These are phyloP conservation scores for Anniella stebbinsi DNA, from an alignment of 2,797 vertebrate genomes.

Conservation along the genomic window DNA sequence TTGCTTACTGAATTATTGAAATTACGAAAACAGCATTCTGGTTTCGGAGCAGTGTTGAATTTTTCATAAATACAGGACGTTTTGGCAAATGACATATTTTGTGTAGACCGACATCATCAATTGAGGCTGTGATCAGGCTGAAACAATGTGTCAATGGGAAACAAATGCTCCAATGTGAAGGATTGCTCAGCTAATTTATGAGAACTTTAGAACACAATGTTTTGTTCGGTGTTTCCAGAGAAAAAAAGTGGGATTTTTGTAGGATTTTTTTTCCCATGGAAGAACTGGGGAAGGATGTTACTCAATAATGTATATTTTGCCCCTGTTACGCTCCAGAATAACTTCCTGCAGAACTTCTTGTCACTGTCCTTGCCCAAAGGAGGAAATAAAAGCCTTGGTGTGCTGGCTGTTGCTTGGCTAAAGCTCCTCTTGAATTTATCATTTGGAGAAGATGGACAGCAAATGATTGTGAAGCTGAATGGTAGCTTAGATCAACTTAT, in stretches of 20 bases:
- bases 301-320: background rate
- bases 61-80: background rate
- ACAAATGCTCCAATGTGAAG: background rate
- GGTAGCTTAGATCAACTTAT: constrained; percentile 89
- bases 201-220: background rate
- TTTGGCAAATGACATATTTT: background rate
- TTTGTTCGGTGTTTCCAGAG: background rate
- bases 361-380: constrained; percentile 84
- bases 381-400: constrained; percentile 73
- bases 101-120: background rate
- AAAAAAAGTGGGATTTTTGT: background rate
- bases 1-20: background rate
- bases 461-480: constrained; percentile 88
- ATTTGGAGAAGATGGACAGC: constrained; percentile 90
- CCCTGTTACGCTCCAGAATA: constrained; percentile 82
- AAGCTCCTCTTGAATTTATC: constrained; percentile 90
- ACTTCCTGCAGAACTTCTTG: constrained; percentile 93
- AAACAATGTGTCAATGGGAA: background rate
- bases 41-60: background rate
- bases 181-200: background rate
- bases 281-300: constrained; percentile 16
- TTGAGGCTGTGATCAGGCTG: background rate
- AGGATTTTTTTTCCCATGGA: constrained; percentile 24
- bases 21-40: background rate
- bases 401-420: constrained; percentile 85